Conservation (phyloP, 2,888 invertebrate genomes). For the Copidosoma aretas region DNA sequence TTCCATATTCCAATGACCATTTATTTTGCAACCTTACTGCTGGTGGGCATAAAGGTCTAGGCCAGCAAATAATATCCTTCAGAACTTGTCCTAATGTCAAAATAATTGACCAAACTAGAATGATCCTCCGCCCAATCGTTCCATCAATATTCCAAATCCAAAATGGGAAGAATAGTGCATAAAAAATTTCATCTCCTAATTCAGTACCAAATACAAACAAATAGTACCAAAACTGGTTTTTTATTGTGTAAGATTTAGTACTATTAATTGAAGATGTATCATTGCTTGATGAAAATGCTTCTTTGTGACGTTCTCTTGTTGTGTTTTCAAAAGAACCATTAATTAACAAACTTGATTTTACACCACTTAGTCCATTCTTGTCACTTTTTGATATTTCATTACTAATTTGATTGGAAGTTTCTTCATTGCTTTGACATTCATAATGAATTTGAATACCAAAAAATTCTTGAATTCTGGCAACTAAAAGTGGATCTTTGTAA, state of each 20-base stretch:
- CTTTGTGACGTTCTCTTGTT: conserved; percentile 57
- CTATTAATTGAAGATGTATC: conserved; percentile 19
- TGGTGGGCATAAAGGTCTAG: conserved; percentile 82
- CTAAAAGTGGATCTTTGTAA: conserved; percentile 77
- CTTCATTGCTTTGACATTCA: conserved; percentile 16
- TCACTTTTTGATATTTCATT: conserved; percentile 25
- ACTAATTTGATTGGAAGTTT: conserved; percentile 12
- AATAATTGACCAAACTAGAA: conserved; percentile 80
- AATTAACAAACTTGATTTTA: conserved; percentile 25
- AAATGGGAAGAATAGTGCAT: conserved; percentile 89
- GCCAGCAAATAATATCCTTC: conserved; percentile 88
- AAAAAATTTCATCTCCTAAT: conserved; percentile 90
- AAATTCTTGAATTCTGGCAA: conserved; percentile 78
- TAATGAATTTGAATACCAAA: conserved; percentile 73
- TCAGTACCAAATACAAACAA: conserved; percentile 85
- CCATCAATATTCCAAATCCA: conserved; percentile 96
- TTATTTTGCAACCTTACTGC: conserved; percentile 83
- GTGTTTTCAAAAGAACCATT: conserved; percentile 33
- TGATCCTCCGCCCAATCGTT: conserved; percentile 81
- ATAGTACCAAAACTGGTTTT: conserved; percentile 83
- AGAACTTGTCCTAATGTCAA: conserved; percentile 89
- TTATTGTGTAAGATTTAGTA: conserved; percentile 66
- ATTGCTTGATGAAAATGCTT: conserved; percentile 55
- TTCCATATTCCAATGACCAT: conserved; percentile 91
- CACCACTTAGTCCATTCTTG: conserved; percentile 28